Percentiles rank a stretch among this genome's conserved stretches.
Conservation (phyloP, 2,797 vertebrate species). For the Eulemur coronatus region DNA sequence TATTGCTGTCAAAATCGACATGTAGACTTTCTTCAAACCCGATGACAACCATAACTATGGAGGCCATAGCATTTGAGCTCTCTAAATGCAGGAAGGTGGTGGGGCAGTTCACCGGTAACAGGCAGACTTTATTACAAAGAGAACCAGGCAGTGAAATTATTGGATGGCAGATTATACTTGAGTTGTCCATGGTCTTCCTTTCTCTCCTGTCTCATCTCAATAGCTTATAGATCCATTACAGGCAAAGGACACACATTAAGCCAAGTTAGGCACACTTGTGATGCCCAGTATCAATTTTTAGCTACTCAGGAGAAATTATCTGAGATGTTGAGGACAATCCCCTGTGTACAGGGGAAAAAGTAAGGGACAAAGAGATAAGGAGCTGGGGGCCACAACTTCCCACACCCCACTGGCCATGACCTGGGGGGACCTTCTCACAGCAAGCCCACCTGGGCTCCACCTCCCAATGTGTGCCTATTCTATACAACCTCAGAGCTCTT, state of each 20-base stretch:
- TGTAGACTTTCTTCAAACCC: neutral
- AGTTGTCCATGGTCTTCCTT: too few relatives aligned
- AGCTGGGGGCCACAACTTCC: neutral
- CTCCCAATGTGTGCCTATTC: neutral
- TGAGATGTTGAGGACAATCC: neutral
- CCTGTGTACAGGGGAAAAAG: neutral
- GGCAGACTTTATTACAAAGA: too few relatives aligned
- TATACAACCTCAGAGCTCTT: neutral
- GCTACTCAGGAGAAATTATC: neutral
- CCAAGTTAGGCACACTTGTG: too few relatives aligned
- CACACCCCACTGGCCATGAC: neutral
- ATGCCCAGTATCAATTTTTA: neutral
- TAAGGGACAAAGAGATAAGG: neutral
- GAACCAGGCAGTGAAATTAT: too few relatives aligned
- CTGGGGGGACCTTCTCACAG: neutral
- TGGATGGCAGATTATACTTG: too few relatives aligned
- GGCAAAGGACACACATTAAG: too few relatives aligned
- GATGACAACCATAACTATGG: neutral
- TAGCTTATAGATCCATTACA: too few relatives aligned
- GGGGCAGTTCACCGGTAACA: too few relatives aligned
- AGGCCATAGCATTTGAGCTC: neutral
- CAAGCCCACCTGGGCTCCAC: neutral
- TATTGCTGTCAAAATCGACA: neutral
- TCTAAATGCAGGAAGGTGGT: neutral
- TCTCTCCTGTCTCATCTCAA: too few relatives aligned